These are phyloP conservation scores for Scaptomyza polygonia DNA, from an alignment of 2,888 invertebrate genomes.

Conservation along the genomic window DNA sequence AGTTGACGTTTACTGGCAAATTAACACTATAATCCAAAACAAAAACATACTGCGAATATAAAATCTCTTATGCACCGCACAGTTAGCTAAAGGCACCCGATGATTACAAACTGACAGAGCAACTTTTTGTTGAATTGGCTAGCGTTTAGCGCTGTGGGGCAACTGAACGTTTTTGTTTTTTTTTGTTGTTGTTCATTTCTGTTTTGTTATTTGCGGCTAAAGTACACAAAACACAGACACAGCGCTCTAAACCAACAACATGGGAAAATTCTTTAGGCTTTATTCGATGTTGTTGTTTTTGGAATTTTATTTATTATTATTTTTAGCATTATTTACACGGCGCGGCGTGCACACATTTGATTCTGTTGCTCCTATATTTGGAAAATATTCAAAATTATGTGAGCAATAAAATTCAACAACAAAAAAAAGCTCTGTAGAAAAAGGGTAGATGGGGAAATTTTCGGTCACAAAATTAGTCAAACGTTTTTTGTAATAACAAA, in stretches of 20 bases:
- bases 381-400: constrained; percentile 52
- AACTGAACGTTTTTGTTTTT: too few relatives aligned
- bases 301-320: constrained; percentile 53
- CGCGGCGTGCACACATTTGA: constrained; percentile 42
- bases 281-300: constrained; percentile 38
- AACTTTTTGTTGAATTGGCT: constrained; percentile 45
- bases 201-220: constrained; percentile 47
- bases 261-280: constrained; percentile 52
- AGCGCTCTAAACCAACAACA: constrained; percentile 37
- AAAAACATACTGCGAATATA: not conserved
- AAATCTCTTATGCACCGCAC: constrained; percentile 54
- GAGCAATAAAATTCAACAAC: constrained; percentile 29
- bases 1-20: constrained; percentile 1
- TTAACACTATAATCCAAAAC: not conserved
- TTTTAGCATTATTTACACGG: constrained; percentile 55
- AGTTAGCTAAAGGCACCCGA: constrained; percentile 56
- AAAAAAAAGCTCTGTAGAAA: constrained; percentile 1
- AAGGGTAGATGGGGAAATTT: too few relatives aligned
- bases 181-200: too few relatives aligned
- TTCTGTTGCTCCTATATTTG: constrained; percentile 32
- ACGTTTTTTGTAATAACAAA: not conserved
- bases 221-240: constrained; percentile 66
- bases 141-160: constrained; percentile 27
- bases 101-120: constrained; percentile 64
- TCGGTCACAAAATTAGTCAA: constrained; percentile 4